These are phyloP conservation scores for Brachycybe producta DNA, from an alignment of 2,888 invertebrate species.

Conservation along the genomic window DNA sequence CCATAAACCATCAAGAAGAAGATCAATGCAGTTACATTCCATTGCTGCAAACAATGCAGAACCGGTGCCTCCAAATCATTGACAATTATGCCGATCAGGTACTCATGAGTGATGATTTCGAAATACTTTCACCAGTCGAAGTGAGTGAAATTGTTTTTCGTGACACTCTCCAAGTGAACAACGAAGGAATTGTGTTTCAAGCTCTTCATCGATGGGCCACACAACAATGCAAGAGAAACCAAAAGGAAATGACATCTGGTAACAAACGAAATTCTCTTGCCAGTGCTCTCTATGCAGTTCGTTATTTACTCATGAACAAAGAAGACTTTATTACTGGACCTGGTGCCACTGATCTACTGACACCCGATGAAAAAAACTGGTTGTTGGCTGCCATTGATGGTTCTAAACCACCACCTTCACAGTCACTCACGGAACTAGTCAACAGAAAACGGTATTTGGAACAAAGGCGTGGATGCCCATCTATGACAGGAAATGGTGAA, in stretches of 20 bases:
- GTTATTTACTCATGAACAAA: constrained; percentile 52
- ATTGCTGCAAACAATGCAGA: too few relatives aligned
- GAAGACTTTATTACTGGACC: constrained; percentile 49
- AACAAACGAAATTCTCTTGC: constrained; percentile 43
- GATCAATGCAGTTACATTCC: constrained; percentile 14
- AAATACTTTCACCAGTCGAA: constrained; percentile 46
- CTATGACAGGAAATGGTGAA: not conserved
- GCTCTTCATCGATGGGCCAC: constrained; percentile 50
- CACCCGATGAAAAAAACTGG: constrained; percentile 39
- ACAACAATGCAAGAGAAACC: constrained; percentile 43
- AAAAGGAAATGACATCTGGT: constrained; percentile 39
- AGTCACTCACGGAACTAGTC: too few relatives aligned
- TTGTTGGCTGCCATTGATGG: constrained; percentile 28
- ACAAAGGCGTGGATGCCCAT: not conserved
- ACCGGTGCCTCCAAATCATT: constrained; percentile 51
- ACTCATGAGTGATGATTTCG: constrained; percentile 41
- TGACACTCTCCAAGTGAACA: constrained; percentile 51
- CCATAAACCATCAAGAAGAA: not conserved
- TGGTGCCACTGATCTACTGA: constrained; percentile 42
- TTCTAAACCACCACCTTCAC: constrained; percentile 7
- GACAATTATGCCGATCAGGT: constrained; percentile 45
- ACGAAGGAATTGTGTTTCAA: constrained; percentile 42
- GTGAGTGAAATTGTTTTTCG: constrained; percentile 39
- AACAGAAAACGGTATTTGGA: constrained; percentile 10
- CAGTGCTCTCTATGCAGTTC: constrained; percentile 46